phyloP scores from a whole-genome alignment of 1,140 invertebrate genomes.

The Drosophila ogumai region DNA sequence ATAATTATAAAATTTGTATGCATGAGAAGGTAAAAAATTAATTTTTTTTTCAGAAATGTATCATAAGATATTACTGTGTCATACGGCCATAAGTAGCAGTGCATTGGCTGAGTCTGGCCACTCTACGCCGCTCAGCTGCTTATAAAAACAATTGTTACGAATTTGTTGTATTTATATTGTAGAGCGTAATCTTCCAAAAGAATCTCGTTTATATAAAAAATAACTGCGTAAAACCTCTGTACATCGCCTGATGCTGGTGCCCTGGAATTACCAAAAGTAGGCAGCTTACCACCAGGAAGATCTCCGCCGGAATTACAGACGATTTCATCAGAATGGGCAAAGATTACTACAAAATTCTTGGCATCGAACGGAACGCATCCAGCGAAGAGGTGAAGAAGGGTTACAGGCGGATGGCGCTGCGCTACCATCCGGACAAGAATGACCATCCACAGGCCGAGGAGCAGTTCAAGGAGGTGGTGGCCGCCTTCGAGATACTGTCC shows the following conservation, averaged over 20 bases:
- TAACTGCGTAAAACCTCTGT: not conserved
- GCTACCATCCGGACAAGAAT: constrained; percentile 68
- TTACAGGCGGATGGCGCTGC: constrained; percentile 63
- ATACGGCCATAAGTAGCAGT: too few species aligned
- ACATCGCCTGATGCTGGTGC: not conserved
- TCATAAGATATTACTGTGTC: too few species aligned
- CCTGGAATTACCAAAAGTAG: too few species aligned
- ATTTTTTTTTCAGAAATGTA: too few species aligned
- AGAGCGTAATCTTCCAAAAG: not conserved
- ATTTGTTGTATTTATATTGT: not conserved
- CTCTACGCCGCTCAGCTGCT: constrained; percentile 6
- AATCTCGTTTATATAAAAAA: constrained; percentile 1
- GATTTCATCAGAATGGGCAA: constrained; percentile 50
- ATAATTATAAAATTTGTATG: too few species aligned
- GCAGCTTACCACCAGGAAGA: not conserved
- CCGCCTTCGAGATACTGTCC: constrained; percentile 62
- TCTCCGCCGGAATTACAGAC: not conserved
- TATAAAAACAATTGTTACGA: constrained; percentile 2
- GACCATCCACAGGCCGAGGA: constrained; percentile 64
- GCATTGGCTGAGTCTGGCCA: not conserved
- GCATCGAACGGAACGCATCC: constrained; percentile 46
- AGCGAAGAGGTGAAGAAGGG: constrained; percentile 55
- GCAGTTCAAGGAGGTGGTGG: constrained; percentile 56
- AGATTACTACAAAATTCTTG: constrained; percentile 61
- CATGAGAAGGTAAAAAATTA: too few species aligned